Conservation (phyloP, 2,888 invertebrate genomes). For the Taphrorychus bicolor region DNA sequence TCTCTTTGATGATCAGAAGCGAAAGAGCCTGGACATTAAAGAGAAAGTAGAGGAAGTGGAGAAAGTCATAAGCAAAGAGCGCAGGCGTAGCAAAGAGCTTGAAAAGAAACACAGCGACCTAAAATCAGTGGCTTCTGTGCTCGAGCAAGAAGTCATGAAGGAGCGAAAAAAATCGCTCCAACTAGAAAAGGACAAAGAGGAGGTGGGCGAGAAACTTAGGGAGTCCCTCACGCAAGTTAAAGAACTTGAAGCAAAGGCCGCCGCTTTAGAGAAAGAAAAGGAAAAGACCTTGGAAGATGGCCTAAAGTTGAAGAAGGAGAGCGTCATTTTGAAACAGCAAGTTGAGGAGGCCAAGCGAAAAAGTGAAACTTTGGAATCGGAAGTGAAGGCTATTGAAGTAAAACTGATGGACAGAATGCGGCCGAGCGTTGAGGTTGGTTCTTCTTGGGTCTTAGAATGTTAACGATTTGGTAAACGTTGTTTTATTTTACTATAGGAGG, state of each 20-base stretch:
- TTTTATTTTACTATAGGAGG: not conserved
- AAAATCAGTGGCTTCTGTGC: conserved; percentile 11
- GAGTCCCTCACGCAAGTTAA: not conserved
- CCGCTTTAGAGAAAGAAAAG: conserved; percentile 5
- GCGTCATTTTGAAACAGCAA: conserved; percentile 1
- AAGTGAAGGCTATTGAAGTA: conserved; percentile 25
- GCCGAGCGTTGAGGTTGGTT: conserved; percentile 11
- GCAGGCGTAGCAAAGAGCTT: conserved; percentile 46
- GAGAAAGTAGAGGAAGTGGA: conserved; percentile 47
- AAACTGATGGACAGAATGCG: not conserved
- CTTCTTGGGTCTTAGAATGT: not conserved
- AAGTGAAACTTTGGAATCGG: conserved; percentile 1
- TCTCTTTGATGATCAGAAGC: conserved; percentile 44
- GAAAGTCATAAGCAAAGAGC: conserved; percentile 45
- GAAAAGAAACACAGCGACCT: conserved; percentile 41
- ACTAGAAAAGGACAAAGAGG: conserved; percentile 29
- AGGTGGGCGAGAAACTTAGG: conserved; percentile 26
- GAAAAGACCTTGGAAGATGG: not conserved
- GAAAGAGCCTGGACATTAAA: conserved; percentile 46
- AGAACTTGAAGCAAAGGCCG: not conserved
- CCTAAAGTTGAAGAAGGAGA: not conserved
- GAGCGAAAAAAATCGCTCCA: conserved; percentile 17
- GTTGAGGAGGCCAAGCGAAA: conserved; percentile 2
- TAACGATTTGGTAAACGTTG: too few relatives aligned
- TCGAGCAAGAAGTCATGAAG: conserved; percentile 32